A percentile compares a stretch with the other conserved stretches of the same genome.
Evolutionary conservation across 2,888 invertebrate genomes (phyloP).

Genomic region (Cephus runcator): DNA sequence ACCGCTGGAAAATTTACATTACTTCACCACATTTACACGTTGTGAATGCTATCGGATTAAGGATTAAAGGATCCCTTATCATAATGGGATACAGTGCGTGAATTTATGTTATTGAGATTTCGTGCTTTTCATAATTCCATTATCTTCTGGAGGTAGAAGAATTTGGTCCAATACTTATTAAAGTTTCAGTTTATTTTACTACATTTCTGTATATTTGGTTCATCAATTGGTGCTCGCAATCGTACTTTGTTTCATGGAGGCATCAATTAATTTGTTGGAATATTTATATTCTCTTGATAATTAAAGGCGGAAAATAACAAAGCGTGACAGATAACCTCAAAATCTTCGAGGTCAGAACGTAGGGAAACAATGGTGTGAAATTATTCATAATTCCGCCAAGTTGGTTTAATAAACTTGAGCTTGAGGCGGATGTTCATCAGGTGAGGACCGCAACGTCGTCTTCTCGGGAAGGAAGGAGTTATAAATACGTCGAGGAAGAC

Average conservation of each 20-base stretch:
- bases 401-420: constrained; percentile 53
- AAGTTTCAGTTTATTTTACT: neutral
- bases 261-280: no score
- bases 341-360: neutral
- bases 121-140: neutral
- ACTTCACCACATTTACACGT: constrained; percentile 23
- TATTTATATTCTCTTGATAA: neutral
- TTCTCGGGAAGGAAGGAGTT: constrained; percentile 50
- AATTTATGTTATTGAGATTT: neutral
- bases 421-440: constrained; percentile 50
- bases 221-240: neutral
- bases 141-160: no score
- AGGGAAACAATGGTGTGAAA: constrained; percentile 29
- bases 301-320: neutral
- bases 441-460: constrained; percentile 36
- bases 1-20: constrained; percentile 43
- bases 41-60: constrained; percentile 27
- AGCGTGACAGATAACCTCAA: neutral
- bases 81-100: neutral
- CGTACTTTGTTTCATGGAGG: neutral
- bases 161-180: neutral
- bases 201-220: neutral
- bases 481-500: constrained; percentile 60
- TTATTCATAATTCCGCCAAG: constrained; percentile 49
- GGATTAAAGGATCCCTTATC: neutral